Evolutionary conservation across 2,797 vertebrate genomes (phyloP).

Genomic region (Sternotherus odoratus): DNA sequence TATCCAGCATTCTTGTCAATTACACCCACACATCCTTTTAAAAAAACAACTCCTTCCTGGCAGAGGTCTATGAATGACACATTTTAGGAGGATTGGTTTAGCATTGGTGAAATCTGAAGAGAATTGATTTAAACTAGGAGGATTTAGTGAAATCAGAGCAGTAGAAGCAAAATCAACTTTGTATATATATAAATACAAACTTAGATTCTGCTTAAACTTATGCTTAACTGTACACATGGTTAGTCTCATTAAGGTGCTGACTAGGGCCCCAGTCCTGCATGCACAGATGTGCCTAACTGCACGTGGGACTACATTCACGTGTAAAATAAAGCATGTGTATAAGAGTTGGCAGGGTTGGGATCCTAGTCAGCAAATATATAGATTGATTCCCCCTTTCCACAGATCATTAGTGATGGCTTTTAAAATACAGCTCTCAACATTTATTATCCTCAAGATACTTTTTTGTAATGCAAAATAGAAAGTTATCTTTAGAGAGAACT

Average conservation of each 20-base stretch:
- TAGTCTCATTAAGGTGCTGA: not conserved
- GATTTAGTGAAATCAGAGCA: not conserved
- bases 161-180: not conserved
- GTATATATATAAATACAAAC: not conserved
- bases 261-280: not conserved
- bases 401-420: not conserved
- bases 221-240: not conserved
- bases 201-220: accelerated
- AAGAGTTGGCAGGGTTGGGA: not conserved
- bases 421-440: accelerated
- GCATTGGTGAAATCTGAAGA: slow-evolving; percentile 14
- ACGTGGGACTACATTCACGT: not conserved
- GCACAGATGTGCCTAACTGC: not conserved
- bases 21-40: not conserved
- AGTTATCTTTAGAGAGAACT: slow-evolving; percentile 31
- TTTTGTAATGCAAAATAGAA: not conserved
- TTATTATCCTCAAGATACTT: not conserved
- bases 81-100: not conserved
- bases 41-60: not conserved
- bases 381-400: not conserved
- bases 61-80: not conserved
- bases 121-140: not conserved
- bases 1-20: accelerated
- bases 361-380: not conserved
- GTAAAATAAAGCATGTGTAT: not conserved